Evolutionary conservation across 2,797 vertebrate genomes (phyloP).

Genomic region (Meriones psammophilus): DNA sequence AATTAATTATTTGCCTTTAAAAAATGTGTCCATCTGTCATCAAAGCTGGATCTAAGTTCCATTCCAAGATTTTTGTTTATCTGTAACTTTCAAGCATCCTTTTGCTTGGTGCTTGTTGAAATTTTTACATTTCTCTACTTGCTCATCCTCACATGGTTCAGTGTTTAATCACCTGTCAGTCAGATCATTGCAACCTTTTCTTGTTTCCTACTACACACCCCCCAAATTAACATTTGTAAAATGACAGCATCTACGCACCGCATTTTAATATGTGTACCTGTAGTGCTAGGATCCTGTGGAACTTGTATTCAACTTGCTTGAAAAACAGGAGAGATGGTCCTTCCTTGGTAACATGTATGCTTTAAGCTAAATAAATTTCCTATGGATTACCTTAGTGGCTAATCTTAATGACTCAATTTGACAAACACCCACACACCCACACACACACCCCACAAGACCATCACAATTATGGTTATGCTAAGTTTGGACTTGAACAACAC

Average conservation of each 20-base stretch:
- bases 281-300: neutral
- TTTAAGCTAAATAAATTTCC: neutral
- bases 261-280: neutral
- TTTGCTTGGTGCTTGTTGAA: neutral
- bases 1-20: neutral
- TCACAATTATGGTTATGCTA: neutral
- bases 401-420: neutral
- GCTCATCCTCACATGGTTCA: neutral
- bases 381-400: conserved; percentile 21
- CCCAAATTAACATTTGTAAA: neutral
- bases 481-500: neutral
- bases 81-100: neutral
- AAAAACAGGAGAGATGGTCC: neutral
- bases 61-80: neutral
- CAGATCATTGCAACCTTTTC: neutral
- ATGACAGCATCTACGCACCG: neutral
- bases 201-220: neutral
- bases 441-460: neutral
- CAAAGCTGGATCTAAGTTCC: neutral
- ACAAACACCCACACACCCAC: neutral
- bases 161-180: neutral
- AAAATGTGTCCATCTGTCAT: neutral
- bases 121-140: neutral
- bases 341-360: neutral
- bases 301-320: neutral